Conservation (phyloP, 2,113 vertebrate species). For the Pelodiscus sinensis region DNA sequence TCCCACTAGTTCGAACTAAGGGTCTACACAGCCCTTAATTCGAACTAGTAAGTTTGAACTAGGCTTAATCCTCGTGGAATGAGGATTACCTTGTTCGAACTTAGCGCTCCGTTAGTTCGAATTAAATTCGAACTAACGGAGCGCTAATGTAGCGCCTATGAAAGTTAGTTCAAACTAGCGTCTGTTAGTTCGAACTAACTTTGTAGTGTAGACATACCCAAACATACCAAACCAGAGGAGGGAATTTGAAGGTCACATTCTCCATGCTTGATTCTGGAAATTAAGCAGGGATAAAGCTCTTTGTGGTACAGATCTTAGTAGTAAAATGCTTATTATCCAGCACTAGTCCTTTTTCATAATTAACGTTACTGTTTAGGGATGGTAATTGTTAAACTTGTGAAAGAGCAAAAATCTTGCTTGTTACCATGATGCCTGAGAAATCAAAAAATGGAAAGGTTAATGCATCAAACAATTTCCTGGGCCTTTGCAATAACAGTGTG, state of each 20-base stretch:
- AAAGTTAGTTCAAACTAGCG: too few species aligned
- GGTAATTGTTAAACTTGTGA: background rate
- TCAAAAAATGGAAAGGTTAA: background rate
- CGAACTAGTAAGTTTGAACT: too few species aligned
- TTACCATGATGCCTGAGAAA: background rate
- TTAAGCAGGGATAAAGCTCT: background rate
- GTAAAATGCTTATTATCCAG: background rate
- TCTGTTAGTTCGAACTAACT: too few species aligned
- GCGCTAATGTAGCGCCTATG: too few species aligned
- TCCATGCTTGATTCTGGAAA: background rate
- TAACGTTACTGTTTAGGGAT: background rate
- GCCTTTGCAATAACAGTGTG: conserved; percentile 52
- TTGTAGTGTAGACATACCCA: too few species aligned
- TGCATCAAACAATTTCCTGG: background rate
- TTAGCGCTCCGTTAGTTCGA: too few species aligned
- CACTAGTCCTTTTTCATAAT: background rate
- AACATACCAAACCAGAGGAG: background rate
- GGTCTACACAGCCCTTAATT: too few species aligned
- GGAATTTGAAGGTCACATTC: background rate
- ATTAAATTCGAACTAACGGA: too few species aligned
- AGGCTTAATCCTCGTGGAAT: too few species aligned
- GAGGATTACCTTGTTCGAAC: too few species aligned
- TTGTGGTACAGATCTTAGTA: background rate
- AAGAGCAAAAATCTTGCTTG: background rate
- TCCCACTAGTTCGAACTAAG: too few species aligned